Conservation (phyloP, 1,140 invertebrate genomes). For the Temnothorax longispinosus region DNA sequence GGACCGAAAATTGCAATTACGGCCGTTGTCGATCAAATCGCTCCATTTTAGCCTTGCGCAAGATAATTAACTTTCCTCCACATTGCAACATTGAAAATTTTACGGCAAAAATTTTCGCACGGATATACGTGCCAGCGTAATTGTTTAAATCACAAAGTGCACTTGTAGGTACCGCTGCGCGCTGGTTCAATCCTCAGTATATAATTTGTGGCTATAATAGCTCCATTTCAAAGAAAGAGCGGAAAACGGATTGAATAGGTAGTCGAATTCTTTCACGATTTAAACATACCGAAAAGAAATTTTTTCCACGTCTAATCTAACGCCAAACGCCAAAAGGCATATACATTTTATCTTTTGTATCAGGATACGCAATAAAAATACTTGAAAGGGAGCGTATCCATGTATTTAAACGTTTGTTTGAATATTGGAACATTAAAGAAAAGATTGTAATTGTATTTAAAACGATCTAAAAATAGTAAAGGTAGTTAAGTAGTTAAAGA, state of each 20-base stretch:
- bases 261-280: background rate
- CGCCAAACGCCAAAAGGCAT: background rate
- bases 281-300: background rate
- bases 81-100: slow-evolving; percentile 44
- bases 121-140: background rate
- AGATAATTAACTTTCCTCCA: slow-evolving; percentile 19
- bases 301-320: background rate
- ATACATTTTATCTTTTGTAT: background rate
- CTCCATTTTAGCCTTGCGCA: slow-evolving; percentile 3
- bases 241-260: background rate
- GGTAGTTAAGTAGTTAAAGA: background rate
- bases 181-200: background rate
- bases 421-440: background rate
- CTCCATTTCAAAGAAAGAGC: background rate
- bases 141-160: background rate
- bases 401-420: background rate
- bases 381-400: background rate
- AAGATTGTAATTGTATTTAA: background rate
- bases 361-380: background rate
- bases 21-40: background rate
- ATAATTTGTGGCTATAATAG: slow-evolving; percentile 29
- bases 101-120: background rate
- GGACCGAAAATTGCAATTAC: slow-evolving; percentile 2
- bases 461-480: background rate
- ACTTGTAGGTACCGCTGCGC: background rate